Conservation (phyloP, 2,113 vertebrate genomes). For the Phalacrocorax brasilianus region DNA sequence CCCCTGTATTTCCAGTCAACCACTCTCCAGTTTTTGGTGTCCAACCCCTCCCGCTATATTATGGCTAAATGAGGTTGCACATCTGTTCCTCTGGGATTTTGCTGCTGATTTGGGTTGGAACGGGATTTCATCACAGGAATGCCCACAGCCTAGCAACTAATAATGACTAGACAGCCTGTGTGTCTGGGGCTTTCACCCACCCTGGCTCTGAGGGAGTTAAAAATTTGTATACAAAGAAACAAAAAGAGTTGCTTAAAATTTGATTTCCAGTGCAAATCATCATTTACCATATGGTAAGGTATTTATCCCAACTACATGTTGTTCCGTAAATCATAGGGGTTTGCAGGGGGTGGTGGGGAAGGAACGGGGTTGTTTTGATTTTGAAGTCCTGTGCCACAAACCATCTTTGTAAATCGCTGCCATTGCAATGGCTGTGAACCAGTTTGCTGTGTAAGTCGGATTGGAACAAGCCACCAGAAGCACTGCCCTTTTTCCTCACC, state of each 20-base stretch:
- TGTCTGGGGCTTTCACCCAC: background rate
- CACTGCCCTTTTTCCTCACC: background rate
- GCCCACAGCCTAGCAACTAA: background rate
- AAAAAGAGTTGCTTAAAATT: slow-evolving; percentile 25
- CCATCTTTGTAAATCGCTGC: slow-evolving; percentile 1
- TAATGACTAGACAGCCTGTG: background rate
- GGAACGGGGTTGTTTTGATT: slow-evolving; percentile 7
- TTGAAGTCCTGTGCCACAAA: slow-evolving; percentile 19
- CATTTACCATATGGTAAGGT: slow-evolving; percentile 54
- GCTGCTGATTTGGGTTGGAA: background rate
- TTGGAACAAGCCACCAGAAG: background rate
- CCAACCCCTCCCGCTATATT: background rate
- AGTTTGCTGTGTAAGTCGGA: background rate
- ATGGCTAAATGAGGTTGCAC: background rate
- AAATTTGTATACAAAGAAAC: background rate
- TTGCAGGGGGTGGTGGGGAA: background rate
- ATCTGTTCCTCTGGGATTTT: background rate
- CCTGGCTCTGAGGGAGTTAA: background rate
- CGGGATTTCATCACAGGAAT: background rate
- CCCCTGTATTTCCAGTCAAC: background rate
- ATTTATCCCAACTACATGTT: slow-evolving; percentile 29
- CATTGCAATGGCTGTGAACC: background rate
- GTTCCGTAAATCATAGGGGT: background rate
- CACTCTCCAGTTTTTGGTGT: background rate
- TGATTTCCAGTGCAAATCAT: slow-evolving; percentile 40